Percentiles rank a stretch among this genome's conserved stretches.
Conservation (phyloP, 2,797 vertebrate species). For the Chrysocyon brachyurus region DNA sequence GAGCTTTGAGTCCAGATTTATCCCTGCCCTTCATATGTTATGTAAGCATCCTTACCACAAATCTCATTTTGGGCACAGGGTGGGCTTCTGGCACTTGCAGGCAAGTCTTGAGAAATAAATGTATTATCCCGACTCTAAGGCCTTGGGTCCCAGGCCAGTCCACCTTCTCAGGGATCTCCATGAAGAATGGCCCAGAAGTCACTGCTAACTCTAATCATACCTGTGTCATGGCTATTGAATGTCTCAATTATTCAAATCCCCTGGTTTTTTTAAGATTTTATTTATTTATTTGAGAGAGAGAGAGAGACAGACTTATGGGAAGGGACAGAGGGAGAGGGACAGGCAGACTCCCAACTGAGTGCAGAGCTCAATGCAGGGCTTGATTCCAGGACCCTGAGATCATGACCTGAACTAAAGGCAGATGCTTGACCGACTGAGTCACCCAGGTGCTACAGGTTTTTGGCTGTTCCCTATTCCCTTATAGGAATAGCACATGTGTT, state of each 20-base stretch:
- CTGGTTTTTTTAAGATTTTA: background rate
- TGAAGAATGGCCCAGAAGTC: background rate
- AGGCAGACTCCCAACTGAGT: background rate
- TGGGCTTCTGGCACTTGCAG: background rate
- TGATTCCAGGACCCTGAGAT: background rate
- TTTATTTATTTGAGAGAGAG: background rate
- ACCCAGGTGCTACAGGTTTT: background rate
- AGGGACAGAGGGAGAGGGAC: background rate
- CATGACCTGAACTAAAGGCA: background rate
- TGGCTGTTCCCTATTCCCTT: background rate
- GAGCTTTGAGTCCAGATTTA: background rate
- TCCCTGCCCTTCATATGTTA: background rate
- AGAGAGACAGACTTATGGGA: background rate
- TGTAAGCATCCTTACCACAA: background rate
- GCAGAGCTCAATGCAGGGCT: background rate
- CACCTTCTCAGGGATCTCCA: background rate
- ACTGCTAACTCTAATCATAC: background rate
- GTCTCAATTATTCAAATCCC: background rate
- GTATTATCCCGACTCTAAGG: background rate
- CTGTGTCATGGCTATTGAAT: background rate
- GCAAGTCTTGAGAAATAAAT: background rate
- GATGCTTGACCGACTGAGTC: background rate
- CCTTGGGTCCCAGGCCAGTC: background rate
- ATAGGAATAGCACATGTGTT: slow-evolving; percentile 15
- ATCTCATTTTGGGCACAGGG: background rate